Percentiles rank a stretch among this genome's conserved stretches.
Conservation (phyloP, 2,888 invertebrate species). For the Ethmia dodecea region DNA sequence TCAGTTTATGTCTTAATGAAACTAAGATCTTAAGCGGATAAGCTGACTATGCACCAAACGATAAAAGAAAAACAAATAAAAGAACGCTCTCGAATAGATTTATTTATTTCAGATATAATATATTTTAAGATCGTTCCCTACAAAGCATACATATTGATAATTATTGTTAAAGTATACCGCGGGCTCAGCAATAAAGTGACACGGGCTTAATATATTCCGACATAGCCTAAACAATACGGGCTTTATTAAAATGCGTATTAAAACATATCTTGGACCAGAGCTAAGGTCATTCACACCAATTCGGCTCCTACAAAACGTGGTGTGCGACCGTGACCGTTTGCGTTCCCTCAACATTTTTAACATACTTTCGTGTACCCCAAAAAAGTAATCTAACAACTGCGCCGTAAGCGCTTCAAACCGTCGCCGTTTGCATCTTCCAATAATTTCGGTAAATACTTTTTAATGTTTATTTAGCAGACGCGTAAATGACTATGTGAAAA, state of each 20-base stretch:
- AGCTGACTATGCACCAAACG: no score
- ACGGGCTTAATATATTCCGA: conserved; percentile 56
- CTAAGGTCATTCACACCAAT: conserved; percentile 62
- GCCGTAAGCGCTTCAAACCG: conserved; percentile 18
- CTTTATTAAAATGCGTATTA: conserved; percentile 70
- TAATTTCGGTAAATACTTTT: conserved; percentile 19
- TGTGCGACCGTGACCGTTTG: conserved; percentile 54
- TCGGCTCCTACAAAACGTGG: conserved; percentile 44
- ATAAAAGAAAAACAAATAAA: no score
- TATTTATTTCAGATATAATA: no score
- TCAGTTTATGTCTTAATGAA: no score
- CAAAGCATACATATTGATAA: no score
- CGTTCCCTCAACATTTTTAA: conserved; percentile 39
- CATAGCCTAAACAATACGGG: conserved; percentile 58
- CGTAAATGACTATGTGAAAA: conserved; percentile 16
- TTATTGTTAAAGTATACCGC: no score
- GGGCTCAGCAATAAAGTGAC: conserved; percentile 34
- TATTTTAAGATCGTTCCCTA: no score
- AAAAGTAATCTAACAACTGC: conserved; percentile 27
- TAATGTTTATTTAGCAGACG: conserved; percentile 22
- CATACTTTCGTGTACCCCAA: conserved; percentile 23
- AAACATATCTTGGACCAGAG: conserved; percentile 59
- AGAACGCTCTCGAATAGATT: no score
- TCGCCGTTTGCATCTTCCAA: conserved; percentile 10
- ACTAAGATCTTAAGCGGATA: no score